Conservation (phyloP, 2,797 vertebrate genomes). For the Staurois parvus region DNA sequence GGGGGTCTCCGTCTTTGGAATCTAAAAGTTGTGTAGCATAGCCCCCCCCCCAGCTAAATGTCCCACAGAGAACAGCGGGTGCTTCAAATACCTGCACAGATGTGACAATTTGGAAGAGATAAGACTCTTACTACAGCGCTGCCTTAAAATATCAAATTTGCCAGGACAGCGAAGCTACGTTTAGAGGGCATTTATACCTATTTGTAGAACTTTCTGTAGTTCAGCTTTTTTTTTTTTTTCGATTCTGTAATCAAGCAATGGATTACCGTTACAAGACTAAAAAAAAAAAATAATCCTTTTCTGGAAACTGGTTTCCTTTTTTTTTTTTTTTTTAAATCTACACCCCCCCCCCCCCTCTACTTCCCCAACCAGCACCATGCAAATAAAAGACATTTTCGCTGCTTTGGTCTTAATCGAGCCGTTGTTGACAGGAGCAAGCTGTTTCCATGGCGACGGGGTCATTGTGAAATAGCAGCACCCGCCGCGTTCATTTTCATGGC, state of each 20-base stretch:
- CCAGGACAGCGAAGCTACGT: neutral
- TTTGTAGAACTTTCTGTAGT: neutral
- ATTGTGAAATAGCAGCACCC: conserved; percentile 66
- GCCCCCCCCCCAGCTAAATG: too few species aligned
- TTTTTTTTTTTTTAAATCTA: neutral
- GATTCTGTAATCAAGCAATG: neutral
- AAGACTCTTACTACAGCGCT: too few species aligned
- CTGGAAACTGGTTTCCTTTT: neutral
- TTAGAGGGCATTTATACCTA: neutral
- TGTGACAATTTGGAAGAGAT: too few species aligned
- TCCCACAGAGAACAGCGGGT: too few species aligned
- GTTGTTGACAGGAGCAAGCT: conserved; percentile 64
- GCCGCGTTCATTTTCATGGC: conserved; percentile 63
- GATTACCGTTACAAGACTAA: neutral
- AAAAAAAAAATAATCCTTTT: neutral
- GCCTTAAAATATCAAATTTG: too few species aligned
- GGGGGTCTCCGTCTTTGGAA: too few species aligned
- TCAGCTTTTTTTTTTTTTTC: neutral
- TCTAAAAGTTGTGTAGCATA: too few species aligned
- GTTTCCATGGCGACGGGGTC: conserved; percentile 75
- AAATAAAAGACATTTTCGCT: neutral
- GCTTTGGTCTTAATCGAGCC: conserved; percentile 20
- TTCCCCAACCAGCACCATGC: neutral
- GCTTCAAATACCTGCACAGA: too few species aligned
- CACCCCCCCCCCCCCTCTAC: too few species aligned